Evolutionary conservation across 2,888 invertebrate species (phyloP).

Genomic region (Saturnia pavonia): DNA sequence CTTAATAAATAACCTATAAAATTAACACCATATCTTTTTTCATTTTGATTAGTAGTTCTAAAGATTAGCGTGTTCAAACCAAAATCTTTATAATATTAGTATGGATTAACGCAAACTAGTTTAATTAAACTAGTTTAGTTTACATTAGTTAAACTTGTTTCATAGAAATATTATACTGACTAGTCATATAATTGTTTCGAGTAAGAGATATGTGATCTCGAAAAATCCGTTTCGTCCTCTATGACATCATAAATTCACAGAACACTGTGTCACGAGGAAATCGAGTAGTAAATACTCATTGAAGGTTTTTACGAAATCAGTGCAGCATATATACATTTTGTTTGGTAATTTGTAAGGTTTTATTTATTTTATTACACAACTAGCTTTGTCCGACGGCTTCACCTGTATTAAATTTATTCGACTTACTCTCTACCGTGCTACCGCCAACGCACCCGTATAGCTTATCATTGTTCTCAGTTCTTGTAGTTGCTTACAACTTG

Average conservation of each 20-base stretch:
- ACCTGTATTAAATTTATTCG: no score
- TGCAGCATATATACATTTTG: not conserved
- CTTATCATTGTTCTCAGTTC: no score
- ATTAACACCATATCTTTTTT: no score
- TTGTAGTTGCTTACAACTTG: no score
- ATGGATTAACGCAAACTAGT: no score
- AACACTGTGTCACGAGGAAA: constrained; percentile 12
- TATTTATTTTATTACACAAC: no score
- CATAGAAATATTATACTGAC: not conserved
- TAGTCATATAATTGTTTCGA: not conserved
- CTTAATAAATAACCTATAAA: no score
- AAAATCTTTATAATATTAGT: no score
- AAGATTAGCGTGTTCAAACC: not conserved
- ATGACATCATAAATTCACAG: constrained; percentile 19
- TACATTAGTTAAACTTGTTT: not conserved
- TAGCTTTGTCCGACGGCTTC: no score
- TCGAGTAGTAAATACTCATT: constrained; percentile 6
- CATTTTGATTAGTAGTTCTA: not conserved
- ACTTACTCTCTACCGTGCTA: no score
- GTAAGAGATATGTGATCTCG: not conserved
- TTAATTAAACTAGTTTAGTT: no score
- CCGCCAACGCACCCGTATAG: no score
- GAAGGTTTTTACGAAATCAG: constrained; percentile 19
- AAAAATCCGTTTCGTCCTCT: not conserved
- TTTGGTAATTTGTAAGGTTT: not conserved